These are phyloP conservation scores for Microvelia longipes DNA, from an alignment of 1,140 invertebrate genomes.

Conservation along the genomic window DNA sequence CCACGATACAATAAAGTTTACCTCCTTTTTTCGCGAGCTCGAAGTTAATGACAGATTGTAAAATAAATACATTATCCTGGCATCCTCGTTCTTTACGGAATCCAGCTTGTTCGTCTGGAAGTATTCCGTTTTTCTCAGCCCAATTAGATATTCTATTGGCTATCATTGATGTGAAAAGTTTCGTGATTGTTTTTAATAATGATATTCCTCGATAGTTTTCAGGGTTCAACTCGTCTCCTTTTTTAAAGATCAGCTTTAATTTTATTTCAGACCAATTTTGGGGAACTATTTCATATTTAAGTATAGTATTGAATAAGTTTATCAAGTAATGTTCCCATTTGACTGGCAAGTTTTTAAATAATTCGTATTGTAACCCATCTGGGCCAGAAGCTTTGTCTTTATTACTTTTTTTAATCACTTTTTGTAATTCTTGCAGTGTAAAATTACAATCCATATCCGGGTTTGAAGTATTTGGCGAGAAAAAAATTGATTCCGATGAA, in stretches of 20 bases:
- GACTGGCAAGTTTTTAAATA: background rate
- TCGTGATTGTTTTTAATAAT: background rate
- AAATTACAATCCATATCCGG: background rate
- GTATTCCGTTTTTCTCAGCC: background rate
- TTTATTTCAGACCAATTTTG: background rate
- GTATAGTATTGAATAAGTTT: background rate
- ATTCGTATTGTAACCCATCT: background rate
- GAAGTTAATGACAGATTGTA: background rate
- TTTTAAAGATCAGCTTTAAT: background rate
- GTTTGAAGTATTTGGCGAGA: background rate
- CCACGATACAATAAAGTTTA: background rate
- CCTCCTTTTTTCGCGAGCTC: background rate
- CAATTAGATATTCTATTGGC: background rate
- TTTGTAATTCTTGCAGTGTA: background rate
- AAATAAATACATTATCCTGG: background rate
- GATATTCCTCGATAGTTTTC: background rate
- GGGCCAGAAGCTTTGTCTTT: background rate
- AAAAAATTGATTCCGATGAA: background rate
- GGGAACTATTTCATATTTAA: background rate
- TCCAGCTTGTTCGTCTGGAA: background rate
- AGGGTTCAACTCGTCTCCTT: background rate
- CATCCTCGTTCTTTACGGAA: background rate
- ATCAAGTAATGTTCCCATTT: background rate
- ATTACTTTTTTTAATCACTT: background rate
- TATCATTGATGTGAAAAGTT: background rate